phyloP scores from a whole-genome alignment of 2,888 invertebrate genomes.

The Papilio elwesi region DNA sequence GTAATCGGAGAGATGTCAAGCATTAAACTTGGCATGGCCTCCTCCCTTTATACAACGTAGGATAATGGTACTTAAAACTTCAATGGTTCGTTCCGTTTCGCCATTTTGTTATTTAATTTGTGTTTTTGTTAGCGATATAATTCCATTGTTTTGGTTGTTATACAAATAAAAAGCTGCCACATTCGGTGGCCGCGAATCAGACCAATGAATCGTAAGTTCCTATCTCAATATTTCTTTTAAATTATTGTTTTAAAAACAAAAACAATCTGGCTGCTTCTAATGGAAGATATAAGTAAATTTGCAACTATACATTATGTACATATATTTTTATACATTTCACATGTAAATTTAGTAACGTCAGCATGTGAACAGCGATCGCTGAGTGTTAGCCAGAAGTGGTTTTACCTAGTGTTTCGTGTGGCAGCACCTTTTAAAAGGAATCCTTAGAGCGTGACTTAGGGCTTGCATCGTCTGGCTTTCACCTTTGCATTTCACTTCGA shows the following conservation, averaged over 20 bases:
- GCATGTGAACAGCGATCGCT: constrained; percentile 14
- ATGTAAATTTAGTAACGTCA: constrained; percentile 10
- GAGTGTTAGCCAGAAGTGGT: constrained; percentile 27
- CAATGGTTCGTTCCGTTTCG: constrained; percentile 37
- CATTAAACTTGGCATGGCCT: constrained; percentile 49
- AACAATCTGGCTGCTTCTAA: no score
- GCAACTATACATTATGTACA: no score
- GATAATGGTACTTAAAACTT: constrained; percentile 38
- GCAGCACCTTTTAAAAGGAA: constrained; percentile 43
- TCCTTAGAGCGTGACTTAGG: constrained; percentile 54
- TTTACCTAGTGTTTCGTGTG: constrained; percentile 37
- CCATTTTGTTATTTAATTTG: constrained; percentile 27
- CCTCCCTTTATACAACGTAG: background rate
- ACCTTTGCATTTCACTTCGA: constrained; percentile 42
- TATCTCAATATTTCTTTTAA: background rate
- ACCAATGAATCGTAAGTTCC: background rate
- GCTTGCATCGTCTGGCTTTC: constrained; percentile 47
- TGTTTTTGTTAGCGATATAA: constrained; percentile 6
- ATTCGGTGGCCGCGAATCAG: no score
- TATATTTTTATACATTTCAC: background rate
- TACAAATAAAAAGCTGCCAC: background rate
- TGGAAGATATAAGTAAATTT: no score
- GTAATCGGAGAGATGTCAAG: constrained; percentile 39
- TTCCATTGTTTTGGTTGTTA: constrained; percentile 9
- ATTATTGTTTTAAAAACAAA: background rate